These are phyloP conservation scores for Crotalus viridis DNA, from an alignment of 2,113 vertebrate species.

Conservation along the genomic window DNA sequence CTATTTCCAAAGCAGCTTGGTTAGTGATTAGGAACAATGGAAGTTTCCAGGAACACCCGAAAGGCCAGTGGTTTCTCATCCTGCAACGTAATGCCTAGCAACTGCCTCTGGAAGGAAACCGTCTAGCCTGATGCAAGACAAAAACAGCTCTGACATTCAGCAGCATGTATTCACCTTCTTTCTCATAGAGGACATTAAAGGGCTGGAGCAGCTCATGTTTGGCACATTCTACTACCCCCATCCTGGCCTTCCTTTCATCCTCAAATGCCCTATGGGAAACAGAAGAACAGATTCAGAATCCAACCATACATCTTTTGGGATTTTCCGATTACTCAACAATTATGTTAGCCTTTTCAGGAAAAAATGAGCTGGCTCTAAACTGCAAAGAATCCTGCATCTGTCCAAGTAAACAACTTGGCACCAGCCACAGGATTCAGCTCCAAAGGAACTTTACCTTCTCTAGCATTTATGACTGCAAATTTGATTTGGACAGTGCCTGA, in stretches of 20 bases:
- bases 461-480: neutral
- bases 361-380: neutral
- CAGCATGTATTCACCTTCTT: conserved; percentile 82
- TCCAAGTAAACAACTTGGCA: neutral
- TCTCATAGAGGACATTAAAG: conserved; percentile 94
- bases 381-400: neutral
- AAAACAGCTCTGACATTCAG: neutral
- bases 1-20: neutral
- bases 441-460: neutral
- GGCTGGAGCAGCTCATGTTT: conserved; percentile 96
- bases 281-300: neutral
- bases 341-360: neutral
- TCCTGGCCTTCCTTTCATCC: conserved; percentile 92
- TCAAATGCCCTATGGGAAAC: conserved; percentile 84
- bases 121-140: neutral
- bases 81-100: neutral
- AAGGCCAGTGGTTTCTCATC: neutral
- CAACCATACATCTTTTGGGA: neutral
- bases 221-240: conserved; percentile 96
- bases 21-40: neutral
- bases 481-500: neutral
- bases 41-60: neutral
- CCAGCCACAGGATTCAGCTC: neutral
- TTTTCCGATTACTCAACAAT: neutral
- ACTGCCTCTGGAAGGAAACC: neutral